phyloP scores from a whole-genome alignment of 2,888 invertebrate genomes.

The Brachyptera putata region DNA sequence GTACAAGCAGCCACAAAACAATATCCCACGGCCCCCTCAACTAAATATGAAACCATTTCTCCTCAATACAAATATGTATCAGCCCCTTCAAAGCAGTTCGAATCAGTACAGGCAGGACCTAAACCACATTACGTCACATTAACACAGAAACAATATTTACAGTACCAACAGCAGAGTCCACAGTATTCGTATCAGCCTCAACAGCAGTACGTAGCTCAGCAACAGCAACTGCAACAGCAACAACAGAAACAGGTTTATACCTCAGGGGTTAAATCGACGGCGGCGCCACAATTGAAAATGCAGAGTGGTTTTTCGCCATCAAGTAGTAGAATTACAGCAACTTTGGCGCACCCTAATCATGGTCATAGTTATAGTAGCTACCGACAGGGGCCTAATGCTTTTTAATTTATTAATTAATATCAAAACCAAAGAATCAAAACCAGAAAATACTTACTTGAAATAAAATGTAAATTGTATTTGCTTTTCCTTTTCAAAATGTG shows the following conservation, averaged over 20 bases:
- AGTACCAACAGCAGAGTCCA: not conserved
- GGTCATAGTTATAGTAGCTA: constrained; percentile 29
- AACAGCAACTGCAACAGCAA: not conserved
- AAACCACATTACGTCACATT: constrained; percentile 18
- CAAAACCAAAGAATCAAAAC: not conserved
- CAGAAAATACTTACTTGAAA: too few relatives aligned
- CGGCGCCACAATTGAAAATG: constrained; percentile 1
- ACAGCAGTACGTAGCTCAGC: not conserved
- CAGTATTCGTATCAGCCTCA: too few relatives aligned
- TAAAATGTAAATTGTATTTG: too few relatives aligned
- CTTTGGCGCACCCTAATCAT: constrained; percentile 25
- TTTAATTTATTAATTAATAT: constrained; percentile 4
- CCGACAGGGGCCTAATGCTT: constrained; percentile 17
- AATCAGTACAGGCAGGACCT: not conserved
- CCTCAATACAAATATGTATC: constrained; percentile 4
- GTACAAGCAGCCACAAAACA: not conserved
- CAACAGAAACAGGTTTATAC: not conserved
- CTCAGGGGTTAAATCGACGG: constrained; percentile 6
- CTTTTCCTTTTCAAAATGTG: too few relatives aligned
- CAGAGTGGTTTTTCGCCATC: constrained; percentile 6
- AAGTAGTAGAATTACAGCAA: not conserved
- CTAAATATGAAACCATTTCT: not conserved
- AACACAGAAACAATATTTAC: constrained; percentile 9
- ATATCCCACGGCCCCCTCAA: not conserved
- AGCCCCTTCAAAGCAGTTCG: not conserved